A percentile compares a stretch with the other conserved stretches of the same genome.
Evolutionary conservation across 2,888 invertebrate genomes (phyloP).

Genomic region (Eristalinus aeneus): DNA sequence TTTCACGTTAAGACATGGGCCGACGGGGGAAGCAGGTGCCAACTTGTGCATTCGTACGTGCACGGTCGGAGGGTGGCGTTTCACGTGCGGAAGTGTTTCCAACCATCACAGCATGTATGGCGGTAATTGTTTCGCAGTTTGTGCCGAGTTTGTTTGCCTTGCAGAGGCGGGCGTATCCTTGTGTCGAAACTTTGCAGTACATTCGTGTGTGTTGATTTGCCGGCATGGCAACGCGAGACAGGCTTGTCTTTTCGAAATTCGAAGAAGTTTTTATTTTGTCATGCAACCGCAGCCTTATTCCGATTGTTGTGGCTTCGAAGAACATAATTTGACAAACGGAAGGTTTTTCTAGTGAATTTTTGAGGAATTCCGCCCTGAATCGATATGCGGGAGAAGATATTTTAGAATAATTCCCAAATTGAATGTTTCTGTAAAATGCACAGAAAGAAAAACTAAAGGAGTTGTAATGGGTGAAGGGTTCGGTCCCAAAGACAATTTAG

Average conservation of each 20-base stretch:
- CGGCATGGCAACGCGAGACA: background rate
- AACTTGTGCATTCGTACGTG: background rate
- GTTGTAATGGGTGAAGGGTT: too few species aligned
- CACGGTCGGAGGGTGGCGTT: background rate
- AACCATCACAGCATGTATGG: background rate
- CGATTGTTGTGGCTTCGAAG: background rate
- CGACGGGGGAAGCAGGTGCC: background rate
- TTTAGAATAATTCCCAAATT: too few species aligned
- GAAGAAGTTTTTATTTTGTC: background rate
- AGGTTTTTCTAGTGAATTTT: too few species aligned
- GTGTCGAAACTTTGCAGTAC: background rate
- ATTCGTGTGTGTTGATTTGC: background rate
- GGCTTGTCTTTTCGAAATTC: background rate
- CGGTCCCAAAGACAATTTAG: too few species aligned
- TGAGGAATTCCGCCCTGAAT: too few species aligned
- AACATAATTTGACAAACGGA: background rate
- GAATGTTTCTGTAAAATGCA: too few species aligned
- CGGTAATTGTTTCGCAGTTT: background rate
- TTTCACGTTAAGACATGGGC: constrained; percentile 27
- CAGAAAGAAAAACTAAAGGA: too few species aligned
- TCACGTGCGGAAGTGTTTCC: background rate
- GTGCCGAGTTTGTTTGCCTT: background rate
- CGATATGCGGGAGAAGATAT: too few species aligned
- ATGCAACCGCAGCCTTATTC: background rate
- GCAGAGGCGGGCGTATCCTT: background rate